Percentiles rank a stretch among this genome's conserved stretches.
Conservation (phyloP, 2,888 invertebrate species). For the Blastobasis adustella region DNA sequence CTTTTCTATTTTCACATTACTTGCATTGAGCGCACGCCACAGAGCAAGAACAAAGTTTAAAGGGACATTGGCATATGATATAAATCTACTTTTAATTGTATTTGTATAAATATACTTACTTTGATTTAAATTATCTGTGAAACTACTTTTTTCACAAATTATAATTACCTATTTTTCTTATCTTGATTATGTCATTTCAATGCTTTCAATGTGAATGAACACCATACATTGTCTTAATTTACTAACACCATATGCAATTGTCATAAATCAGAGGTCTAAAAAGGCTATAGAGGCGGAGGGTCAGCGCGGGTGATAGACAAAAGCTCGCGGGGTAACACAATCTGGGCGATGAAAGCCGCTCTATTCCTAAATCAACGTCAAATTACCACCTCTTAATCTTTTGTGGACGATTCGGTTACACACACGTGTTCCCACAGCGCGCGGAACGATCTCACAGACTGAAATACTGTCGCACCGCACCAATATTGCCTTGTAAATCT, state of each 20-base stretch:
- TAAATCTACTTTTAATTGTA: no score
- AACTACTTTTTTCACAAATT: no score
- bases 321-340: constrained; percentile 56
- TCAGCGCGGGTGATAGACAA: constrained; percentile 34
- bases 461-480: constrained; percentile 45
- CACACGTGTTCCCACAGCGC: constrained; percentile 50
- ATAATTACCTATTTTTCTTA: no score
- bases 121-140: no score
- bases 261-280: constrained; percentile 41
- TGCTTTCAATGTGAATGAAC: no score
- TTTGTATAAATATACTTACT: no score
- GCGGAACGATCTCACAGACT: constrained; percentile 37
- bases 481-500: constrained; percentile 56
- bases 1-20: no score
- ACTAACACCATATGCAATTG: constrained; percentile 44
- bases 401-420: constrained; percentile 66
- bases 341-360: constrained; percentile 53
- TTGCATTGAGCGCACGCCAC: no score
- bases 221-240: constrained; percentile 18
- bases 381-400: constrained; percentile 73
- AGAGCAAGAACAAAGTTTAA: no score
- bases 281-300: constrained; percentile 23
- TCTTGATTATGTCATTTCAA: no score
- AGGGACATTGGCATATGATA: no score
- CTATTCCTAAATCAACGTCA: constrained; percentile 70